These are phyloP conservation scores for Aphodius sticticus DNA, from an alignment of 2,888 invertebrate species.

Conservation along the genomic window DNA sequence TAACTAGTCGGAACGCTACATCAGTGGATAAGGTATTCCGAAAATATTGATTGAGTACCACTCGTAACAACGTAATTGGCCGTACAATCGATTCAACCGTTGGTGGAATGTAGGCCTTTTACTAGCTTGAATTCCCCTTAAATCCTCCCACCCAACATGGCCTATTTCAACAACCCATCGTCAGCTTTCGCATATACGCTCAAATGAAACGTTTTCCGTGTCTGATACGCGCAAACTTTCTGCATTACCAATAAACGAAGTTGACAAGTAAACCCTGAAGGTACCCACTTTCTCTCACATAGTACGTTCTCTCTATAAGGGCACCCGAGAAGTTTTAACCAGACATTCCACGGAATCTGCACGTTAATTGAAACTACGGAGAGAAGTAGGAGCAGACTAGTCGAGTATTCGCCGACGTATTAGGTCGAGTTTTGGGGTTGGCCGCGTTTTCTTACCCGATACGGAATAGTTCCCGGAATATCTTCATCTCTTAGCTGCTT, in stretches of 20 bases:
- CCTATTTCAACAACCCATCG: background rate
- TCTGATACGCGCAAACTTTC: conserved; percentile 21
- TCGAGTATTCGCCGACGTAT: background rate
- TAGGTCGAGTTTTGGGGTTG: background rate
- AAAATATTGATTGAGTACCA: background rate
- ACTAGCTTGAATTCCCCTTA: background rate
- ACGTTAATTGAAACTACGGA: background rate
- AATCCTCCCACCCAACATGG: background rate
- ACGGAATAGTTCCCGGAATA: background rate
- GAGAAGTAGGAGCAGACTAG: background rate
- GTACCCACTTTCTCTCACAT: background rate
- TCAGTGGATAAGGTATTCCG: background rate
- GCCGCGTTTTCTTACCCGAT: background rate
- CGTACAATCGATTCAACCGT: background rate
- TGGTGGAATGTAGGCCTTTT: background rate
- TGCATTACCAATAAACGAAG: conserved; percentile 13
- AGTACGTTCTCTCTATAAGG: background rate
- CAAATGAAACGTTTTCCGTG: conserved; percentile 25
- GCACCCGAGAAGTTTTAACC: background rate
- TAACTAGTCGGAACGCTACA: too few species aligned
- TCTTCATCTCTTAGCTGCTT: conserved; percentile 4
- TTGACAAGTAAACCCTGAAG: conserved; percentile 14
- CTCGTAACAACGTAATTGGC: background rate
- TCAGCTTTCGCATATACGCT: conserved; percentile 6
- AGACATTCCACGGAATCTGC: background rate